Evolutionary conservation across 2,888 invertebrate species (phyloP), one percentile per base, ranked within the genome.

Genomic region (Urechis unicinctus): DNA sequence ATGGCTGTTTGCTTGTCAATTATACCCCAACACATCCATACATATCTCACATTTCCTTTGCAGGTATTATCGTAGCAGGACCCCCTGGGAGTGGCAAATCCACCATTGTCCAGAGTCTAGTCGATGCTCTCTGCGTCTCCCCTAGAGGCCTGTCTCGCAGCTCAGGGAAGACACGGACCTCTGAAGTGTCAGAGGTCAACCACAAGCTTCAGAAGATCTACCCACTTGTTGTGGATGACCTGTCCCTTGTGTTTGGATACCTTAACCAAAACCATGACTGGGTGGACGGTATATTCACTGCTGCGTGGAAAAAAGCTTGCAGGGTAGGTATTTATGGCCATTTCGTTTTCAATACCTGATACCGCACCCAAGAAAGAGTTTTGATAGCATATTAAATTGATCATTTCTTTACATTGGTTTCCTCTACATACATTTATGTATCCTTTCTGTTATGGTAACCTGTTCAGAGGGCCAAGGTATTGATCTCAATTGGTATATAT

Each of bases 211-310:
- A 73, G 64, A 65, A 66, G 53, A 72, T 78, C 29, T 73, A 75
- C 63, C 78, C 77, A 6, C 65, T 76, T 51, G 75, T 75, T 24
- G 71, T 74, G 24, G 78, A 78, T 57, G 70, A 75, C 54, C 65
- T 68, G 17, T 59, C 67, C 22, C 66, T 73, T 44, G 72, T 78
- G 67, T 77, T 77, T 66, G 77, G 78, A 22, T 65, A 67, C 29
- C 66, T 74, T 49, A 69, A 68, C 52, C 68, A 69, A 49, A 72
- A 71, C 58, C 65, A 70, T 55, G 77, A 77, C 61, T 77, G 75
- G 72, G 71, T 74, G 36, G 78, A 77, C 61, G 77, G 78, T 2
- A 70, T 78, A 46, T 70, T 78, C 50, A 78, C 77, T n/a, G 68
- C 72, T 46, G 71, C 75, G 2, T 73, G 73, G 66, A 67, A 70